Evolutionary conservation across 2,113 vertebrate species (phyloP), one percentile per base, ranked within the genome.

Genomic region (Motacilla alba): DNA sequence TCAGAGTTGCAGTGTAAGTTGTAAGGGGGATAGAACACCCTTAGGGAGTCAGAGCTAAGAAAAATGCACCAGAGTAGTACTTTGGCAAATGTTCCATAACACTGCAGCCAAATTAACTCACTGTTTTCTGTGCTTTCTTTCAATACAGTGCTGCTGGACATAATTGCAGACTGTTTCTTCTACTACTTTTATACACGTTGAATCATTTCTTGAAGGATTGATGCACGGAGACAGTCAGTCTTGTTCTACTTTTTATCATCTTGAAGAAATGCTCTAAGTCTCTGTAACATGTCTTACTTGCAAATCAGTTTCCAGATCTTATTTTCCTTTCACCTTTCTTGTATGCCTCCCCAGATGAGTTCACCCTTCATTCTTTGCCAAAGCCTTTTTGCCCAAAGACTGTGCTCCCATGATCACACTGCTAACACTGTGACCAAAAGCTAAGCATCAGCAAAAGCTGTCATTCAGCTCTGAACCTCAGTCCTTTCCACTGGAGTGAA

Each of bases 31-130:
- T 78, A 78, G 76, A 94, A 93, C 76, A 92, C 73, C 52, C 90
- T 82, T 66, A 72, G 90, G 84, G 88, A 86, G 62, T 89, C 80
- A 89, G 49, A 95, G 73, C 69, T 89, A 41, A 91, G 60, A 92
- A 89, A 92, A 96, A 89, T 73, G 52, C 55, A 68, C 37, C 43
- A 83, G 60, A 83, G 55, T 74, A 95, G 79, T 60, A 83, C 82
- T 93, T 95, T 96, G 95, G 93, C 96, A 97, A 93, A 73, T 31
- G 63, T 72, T 94, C 86, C 66, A 9, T 72, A 72, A 31, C 49
- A 47, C n/a, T 79, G 49, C 60, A 86, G 83, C 74, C 90, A 93
- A 77, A 87, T 92, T 94, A 95, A 96, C 88, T 87, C 83, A 56
- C 41, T 90, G 35, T 62, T 94, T 89, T 84, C 69, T 35, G n/a